Evolutionary conservation across 2,113 vertebrate genomes (phyloP).

Genomic region (Phalacrocorax aristotelis): DNA sequence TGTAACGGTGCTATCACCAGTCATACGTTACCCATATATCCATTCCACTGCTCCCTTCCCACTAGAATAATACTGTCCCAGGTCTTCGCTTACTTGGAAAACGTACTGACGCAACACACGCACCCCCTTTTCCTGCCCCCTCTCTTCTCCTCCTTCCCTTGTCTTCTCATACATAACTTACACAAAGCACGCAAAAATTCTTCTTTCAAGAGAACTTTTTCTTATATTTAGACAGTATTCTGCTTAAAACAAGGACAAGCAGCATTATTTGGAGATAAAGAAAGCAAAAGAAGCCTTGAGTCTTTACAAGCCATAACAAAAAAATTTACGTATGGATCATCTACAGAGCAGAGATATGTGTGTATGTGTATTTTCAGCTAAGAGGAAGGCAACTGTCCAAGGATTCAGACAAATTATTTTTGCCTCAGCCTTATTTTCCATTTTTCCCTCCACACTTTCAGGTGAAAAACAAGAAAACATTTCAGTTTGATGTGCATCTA

Average conservation of each 20-base stretch:
- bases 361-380: background rate
- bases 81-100: background rate
- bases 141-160: background rate
- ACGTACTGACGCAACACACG: background rate
- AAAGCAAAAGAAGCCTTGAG: background rate
- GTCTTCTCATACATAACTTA: background rate
- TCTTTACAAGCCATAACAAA: background rate
- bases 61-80: background rate
- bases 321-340: background rate
- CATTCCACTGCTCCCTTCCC: background rate
- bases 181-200: background rate
- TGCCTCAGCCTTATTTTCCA: slow-evolving; percentile 37
- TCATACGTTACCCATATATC: fast-evolving
- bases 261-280: background rate
- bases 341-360: background rate
- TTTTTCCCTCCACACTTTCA: background rate
- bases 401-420: slow-evolving; percentile 44
- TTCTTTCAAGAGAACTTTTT: background rate
- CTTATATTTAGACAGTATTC: background rate
- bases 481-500: background rate
- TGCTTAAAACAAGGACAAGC: background rate
- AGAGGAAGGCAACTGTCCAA: slow-evolving; percentile 22
- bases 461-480: background rate
- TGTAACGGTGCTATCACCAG: background rate
- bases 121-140: background rate